Evolutionary conservation across 2,113 vertebrate species (phyloP), one percentile per base, ranked within the genome.

Genomic region (Tetrax tetrax): DNA sequence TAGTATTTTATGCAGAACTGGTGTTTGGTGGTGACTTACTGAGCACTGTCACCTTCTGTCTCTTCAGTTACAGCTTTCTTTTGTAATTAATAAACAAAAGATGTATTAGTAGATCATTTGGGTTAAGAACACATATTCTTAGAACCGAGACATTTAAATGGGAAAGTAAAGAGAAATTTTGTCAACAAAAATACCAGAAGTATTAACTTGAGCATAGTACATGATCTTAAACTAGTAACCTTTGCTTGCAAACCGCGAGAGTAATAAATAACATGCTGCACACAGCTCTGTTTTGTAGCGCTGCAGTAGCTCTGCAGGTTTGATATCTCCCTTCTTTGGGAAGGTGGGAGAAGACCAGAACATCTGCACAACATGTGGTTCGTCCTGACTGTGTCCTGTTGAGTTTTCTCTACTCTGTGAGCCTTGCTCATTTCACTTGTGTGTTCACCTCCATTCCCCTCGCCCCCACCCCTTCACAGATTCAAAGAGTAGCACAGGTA

Each of bases 401-500:
- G 78, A 29, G 14, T 63, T 75, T 83, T 70, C 14, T 57, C 0
- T 35, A 48, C 4, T 25, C 14, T 54, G 6, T 64, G 41, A 79
- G 9, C 14, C n/a, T 83, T 76, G 47, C 71, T 53, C 28, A 15
- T 18, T 33, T 60, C 10, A 47, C 25, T 60, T 43, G 5, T 15
- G 21, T 45, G 45, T 60, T 48, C 9, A 29, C 60, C 27, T 33
- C 21, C 3, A 9, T 16, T 10, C 8, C 10, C 12, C 45, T 57
- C 31, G 16, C 53, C 5, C 8, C 17, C 18, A 8, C 25, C 31
- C 27, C 24, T 33, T 72, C 35, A 38, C 0, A 0, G 68, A 29
- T 50, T 64, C n/a, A 22, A 12, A 64, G 24, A 14, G 5, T 33
- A 83, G 38, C 31, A n/a, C 19, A 72, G 19, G 16, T 50, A 27